Evolutionary conservation across 2,797 vertebrate genomes (phyloP), one percentile per base, ranked within the genome.

Genomic region (Gallirallus australis): DNA sequence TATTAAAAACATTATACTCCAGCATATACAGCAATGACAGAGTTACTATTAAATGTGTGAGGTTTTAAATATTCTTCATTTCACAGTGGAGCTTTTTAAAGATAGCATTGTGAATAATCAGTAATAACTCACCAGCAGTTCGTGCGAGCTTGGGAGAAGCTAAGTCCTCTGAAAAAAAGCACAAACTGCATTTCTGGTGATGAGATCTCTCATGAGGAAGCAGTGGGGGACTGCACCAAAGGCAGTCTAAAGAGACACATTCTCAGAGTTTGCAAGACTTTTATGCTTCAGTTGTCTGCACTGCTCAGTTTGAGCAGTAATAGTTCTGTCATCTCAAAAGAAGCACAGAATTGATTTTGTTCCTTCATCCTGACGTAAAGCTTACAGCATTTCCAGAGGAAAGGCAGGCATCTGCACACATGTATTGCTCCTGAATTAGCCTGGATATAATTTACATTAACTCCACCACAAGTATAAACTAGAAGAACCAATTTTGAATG

Each of bases 261-360:
- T 83, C 72, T 66, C 54, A 73, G 69, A 75, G 45, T 72, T 8
- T n/a, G 47, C 76, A 91, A 82, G 66, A 75, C 89, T 91, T 78
- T 90, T 72, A 56, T 60, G 69, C 70, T 93, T 87, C 78, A 77
- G 79, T 56, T 78, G 72, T 57, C 80, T 87, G 31, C 40, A 47
- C 65, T 69, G 52, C 76, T 93, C 76, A 69, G 59, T 88, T 91
- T 88, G 79, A 93, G 56, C 94, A 82, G n/a, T 52, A 79, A 93
- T 82, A 86, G 72, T 66, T 83, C 81, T 79, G 69, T 66, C 94
- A 87, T 63, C 59, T 89, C 73, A 78, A 71, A 59, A 90, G 82
- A 86, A 76, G 21, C 61, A 69, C 7, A 65, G 76, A 86, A 93
- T 7, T 83, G 15, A 90, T 91, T 90, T 80, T 83, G 35, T 72